Conservation (phyloP, 1,140 invertebrate species). For the Trichomalopsis sarcophagae region DNA sequence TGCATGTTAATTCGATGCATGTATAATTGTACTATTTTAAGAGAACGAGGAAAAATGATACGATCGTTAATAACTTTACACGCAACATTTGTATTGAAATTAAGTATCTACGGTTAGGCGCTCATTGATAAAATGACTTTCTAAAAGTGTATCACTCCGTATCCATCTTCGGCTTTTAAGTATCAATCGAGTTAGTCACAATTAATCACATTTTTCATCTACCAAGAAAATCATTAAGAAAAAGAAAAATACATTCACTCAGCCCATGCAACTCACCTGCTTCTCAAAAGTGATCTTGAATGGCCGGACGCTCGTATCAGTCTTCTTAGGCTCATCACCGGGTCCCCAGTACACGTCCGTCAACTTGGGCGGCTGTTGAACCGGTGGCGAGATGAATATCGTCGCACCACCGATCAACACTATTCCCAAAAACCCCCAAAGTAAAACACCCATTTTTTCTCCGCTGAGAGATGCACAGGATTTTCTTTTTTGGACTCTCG, state of each 20-base stretch:
- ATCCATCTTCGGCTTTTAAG: no score
- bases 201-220: no score
- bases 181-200: no score
- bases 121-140: no score
- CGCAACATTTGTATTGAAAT: no score
- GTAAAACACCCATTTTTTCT: slow-evolving; percentile 3
- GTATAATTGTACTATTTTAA: no score
- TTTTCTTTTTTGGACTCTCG: neutral
- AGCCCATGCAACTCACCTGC: neutral
- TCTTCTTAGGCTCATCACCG: neutral
- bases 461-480: neutral
- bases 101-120: no score
- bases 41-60: no score
- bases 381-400: neutral
- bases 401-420: neutral
- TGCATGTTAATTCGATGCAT: neutral
- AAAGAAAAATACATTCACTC: neutral
- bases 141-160: no score
- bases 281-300: slow-evolving; percentile 36
- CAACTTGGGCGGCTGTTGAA: neutral
- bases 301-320: slow-evolving; percentile 27
- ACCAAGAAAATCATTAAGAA: no score
- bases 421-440: neutral
- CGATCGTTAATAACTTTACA: no score
- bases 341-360: slow-evolving; percentile 41